phyloP scores from a whole-genome alignment of 2,113 vertebrate genomes.

The Salvator merianae region DNA sequence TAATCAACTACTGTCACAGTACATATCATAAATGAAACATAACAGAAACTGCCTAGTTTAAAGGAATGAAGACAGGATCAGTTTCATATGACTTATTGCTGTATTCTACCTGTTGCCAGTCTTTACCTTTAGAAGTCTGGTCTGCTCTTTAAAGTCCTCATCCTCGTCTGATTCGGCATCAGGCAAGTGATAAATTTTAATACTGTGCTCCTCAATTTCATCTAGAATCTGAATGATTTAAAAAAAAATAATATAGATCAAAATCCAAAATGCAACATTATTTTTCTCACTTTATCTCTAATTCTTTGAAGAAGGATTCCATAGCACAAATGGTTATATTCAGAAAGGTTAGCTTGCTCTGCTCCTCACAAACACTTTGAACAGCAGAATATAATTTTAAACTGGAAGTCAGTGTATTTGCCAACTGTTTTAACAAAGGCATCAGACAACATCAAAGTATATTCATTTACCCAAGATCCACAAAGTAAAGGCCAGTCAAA shows the following conservation, averaged over 20 bases:
- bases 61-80: neutral
- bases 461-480: neutral
- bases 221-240: slow-evolving; percentile 85
- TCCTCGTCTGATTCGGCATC: slow-evolving; percentile 98
- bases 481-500: neutral
- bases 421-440: neutral
- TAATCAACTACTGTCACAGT: neutral
- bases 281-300: neutral
- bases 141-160: slow-evolving; percentile 99
- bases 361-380: neutral
- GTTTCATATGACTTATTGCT: neutral
- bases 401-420: neutral
- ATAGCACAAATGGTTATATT: neutral
- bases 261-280: neutral
- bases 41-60: neutral
- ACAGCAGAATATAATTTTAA: neutral
- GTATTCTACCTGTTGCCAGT: neutral
- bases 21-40: neutral
- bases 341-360: neutral
- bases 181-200: slow-evolving; percentile 98
- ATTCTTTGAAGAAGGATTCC: neutral
- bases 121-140: slow-evolving; percentile 91
- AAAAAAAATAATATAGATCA: neutral
- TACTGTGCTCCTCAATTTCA: slow-evolving; percentile 97
- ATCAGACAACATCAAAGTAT: neutral